Conservation (phyloP, 1,140 invertebrate species). For the Sycobia sp. region DNA sequence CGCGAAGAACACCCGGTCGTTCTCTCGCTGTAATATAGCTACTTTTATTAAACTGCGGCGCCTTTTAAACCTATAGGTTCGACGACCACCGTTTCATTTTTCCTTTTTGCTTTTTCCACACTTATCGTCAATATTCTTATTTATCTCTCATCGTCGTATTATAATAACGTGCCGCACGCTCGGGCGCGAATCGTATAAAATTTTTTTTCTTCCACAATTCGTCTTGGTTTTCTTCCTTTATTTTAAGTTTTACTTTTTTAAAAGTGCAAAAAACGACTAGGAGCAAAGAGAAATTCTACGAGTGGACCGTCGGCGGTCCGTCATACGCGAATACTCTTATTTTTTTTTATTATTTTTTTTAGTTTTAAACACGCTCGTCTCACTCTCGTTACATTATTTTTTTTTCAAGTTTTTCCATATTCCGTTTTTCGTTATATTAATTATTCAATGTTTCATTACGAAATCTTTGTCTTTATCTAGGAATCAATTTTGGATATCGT, state of each 20-base stretch:
- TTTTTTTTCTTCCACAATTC: conserved; percentile 18
- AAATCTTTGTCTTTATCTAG: conserved; percentile 35
- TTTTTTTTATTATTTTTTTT: too few species aligned
- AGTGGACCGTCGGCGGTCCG: conserved; percentile 15
- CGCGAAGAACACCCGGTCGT: conserved; percentile 23
- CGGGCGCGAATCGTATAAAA: conserved; percentile 21
- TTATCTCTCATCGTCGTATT: neutral
- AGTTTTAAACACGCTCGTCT: too few species aligned
- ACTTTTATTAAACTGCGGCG: too few species aligned
- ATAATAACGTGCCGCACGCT: too few species aligned
- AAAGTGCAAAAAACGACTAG: conserved; percentile 34
- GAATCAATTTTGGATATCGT: conserved; percentile 36
- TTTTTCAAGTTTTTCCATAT: too few species aligned
- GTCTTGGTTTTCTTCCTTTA: neutral
- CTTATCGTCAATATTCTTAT: neutral
- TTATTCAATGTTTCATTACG: conserved; percentile 15
- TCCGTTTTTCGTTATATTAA: conserved; percentile 22
- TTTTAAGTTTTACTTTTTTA: conserved; percentile 21
- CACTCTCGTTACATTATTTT: neutral
- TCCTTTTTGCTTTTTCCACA: neutral
- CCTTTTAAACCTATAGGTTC: conserved; percentile 15
- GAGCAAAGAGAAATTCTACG: conserved; percentile 33
- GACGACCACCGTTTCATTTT: conserved; percentile 34
- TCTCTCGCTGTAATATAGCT: too few species aligned
- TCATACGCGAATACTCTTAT: conserved; percentile 10